Base-by-base conservation (phyloP, 2,888 invertebrate genomes). In the Sinodicranocentrus sp. region DNA sequence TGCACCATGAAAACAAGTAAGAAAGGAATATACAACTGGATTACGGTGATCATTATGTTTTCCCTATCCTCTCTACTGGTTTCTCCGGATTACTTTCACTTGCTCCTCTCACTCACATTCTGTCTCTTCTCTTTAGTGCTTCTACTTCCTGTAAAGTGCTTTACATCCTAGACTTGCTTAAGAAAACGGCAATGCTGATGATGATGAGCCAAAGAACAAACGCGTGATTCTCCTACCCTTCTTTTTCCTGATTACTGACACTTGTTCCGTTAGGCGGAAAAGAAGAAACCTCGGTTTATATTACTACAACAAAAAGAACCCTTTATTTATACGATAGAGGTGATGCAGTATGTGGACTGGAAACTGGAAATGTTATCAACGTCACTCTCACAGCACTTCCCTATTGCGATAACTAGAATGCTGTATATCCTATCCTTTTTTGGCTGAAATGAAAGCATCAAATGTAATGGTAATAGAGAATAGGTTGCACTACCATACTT, bases 401-500 rank as follows among this genome's bases (percentile, higher is more conserved):
- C 5, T 39, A 39, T 39, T 8, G 39, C 13, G 13, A 39, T 5
- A 39, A 13, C 39, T 10, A 48, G 48, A 48, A 3, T 57, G 25
- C 25, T 57, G 57, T 25, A 57, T 23, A 23, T 19, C n/a, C 8
- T 21, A 5, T 13, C 13, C 13, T 39, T 39, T 39, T 39, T 39
- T 13, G n/a, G 52, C 6, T 39, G 39, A 39, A 39, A 39, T 8
- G 19, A 52, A 57, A 57, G 57, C 23, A 57, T 25, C 23, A 57
- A 57, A 23, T n/a, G 23, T 57, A 57, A 57, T 13, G 57, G 57
- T 57, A 57, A 57, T 57, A 52, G 52, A 1, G n/a, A 52, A 25
- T 57, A 57, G 57, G 23, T 57, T 10, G 23, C n/a, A 23, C 10
- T 54, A 21, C 6, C 39, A 39, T 21, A 54, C 54, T 54, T 15